Conservation (phyloP, 2,113 vertebrate species). For the Meles meles region DNA sequence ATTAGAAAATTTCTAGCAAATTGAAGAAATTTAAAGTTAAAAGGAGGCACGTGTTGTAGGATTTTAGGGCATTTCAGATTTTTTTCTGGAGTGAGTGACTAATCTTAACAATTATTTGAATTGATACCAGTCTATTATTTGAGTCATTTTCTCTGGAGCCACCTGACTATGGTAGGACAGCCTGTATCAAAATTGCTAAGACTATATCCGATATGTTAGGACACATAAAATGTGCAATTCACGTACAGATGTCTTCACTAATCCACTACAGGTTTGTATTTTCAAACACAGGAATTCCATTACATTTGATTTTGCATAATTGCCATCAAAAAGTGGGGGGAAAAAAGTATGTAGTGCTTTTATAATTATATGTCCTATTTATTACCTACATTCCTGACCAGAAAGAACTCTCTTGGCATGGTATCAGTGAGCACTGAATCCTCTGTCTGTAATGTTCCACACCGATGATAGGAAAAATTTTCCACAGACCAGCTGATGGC, state of each 20-base stretch:
- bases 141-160: background rate
- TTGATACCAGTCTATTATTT: background rate
- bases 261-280: background rate
- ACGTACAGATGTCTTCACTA: background rate
- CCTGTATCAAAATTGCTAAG: background rate
- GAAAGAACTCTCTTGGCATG: background rate
- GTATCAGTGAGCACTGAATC: background rate
- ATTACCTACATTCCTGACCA: background rate
- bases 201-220: background rate
- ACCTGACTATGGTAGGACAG: background rate
- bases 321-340: background rate
- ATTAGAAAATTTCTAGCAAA: background rate
- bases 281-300: background rate
- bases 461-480: background rate
- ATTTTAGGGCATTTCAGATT: background rate
- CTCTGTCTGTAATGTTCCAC: background rate
- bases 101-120: background rate
- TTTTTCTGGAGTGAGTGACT: background rate
- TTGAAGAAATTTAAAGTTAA: background rate
- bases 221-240: background rate
- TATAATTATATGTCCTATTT: background rate
- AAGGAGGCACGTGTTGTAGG: background rate
- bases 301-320: background rate
- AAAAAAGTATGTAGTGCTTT: background rate
- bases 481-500: background rate